A percentile compares a stretch with the other conserved stretches of the same genome.
Evolutionary conservation across 1,140 invertebrate species (phyloP).

Genomic region (Eriosoma lanigerum): DNA sequence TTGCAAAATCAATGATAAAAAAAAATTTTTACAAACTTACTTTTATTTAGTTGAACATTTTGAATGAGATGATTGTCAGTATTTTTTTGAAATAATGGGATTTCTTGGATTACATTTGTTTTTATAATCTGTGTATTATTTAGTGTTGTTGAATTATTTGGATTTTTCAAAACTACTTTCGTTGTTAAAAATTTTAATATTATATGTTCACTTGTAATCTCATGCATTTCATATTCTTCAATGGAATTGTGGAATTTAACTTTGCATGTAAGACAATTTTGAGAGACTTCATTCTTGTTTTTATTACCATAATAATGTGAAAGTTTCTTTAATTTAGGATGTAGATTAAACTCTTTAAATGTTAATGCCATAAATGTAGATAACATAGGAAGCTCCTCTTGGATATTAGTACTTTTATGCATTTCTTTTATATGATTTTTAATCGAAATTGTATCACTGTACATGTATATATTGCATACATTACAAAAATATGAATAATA

Average conservation of each 20-base stretch:
- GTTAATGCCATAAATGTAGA: background rate
- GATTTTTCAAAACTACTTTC: rapidly evolving
- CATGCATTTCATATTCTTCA: background rate
- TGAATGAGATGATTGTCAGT: background rate
- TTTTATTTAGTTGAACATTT: background rate
- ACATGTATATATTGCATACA: background rate
- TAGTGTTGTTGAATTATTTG: background rate
- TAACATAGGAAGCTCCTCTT: background rate
- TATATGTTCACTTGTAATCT: constrained; percentile 27
- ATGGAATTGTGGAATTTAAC: background rate
- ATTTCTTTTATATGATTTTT: background rate
- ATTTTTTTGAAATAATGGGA: background rate
- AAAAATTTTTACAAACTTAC: constrained; percentile 8
- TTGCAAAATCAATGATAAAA: no score
- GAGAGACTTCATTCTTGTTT: background rate
- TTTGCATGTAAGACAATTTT: background rate
- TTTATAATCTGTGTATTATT: background rate
- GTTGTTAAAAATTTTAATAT: background rate
- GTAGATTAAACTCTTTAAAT: background rate
- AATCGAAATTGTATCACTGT: background rate
- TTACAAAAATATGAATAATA: constrained; percentile 10
- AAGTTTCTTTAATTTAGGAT: background rate
- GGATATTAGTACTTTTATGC: background rate
- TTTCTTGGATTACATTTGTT: no score
- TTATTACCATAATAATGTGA: background rate